These are phyloP conservation scores for Lophotriccus pileatus DNA, from an alignment of 2,797 vertebrate genomes.

Conservation along the genomic window DNA sequence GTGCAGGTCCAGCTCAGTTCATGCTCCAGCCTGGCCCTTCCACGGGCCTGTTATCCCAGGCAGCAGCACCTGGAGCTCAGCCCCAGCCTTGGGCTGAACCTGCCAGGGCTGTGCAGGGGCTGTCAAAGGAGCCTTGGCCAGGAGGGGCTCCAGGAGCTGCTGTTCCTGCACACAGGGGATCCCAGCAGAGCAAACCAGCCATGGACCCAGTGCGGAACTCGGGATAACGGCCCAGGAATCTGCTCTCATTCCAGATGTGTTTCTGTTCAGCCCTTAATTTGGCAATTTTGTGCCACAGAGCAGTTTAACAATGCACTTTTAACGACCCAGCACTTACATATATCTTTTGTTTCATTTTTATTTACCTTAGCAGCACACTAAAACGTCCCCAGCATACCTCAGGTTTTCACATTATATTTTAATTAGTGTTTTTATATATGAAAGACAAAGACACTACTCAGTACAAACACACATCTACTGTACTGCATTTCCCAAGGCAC, in stretches of 20 bases:
- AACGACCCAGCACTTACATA: background rate
- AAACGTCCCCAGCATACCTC: background rate
- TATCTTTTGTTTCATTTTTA: conserved; percentile 32
- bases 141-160: background rate
- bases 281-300: conserved; percentile 12
- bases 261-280: conserved; percentile 44
- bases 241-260: conserved; percentile 22
- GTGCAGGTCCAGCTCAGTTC: background rate
- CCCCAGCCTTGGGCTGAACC: background rate
- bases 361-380: conserved; percentile 51
- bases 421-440: conserved; percentile 46
- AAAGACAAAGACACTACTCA: conserved; percentile 47
- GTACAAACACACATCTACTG: conserved; percentile 15
- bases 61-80: conserved; percentile 42
- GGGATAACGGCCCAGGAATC: background rate
- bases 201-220: background rate
- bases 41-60: background rate
- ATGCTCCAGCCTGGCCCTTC: background rate
- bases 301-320: conserved; percentile 26
- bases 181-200: conserved; percentile 39
- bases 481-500: conserved; percentile 29
- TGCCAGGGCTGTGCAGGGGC: background rate
- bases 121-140: background rate
- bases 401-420: conserved; percentile 54
- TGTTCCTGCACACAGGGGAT: background rate